A percentile compares a stretch with the other conserved stretches of the same genome.
These are phyloP conservation scores for Seriola dumerili DNA, from an alignment of 2,113 vertebrate species.

Conservation along the genomic window DNA sequence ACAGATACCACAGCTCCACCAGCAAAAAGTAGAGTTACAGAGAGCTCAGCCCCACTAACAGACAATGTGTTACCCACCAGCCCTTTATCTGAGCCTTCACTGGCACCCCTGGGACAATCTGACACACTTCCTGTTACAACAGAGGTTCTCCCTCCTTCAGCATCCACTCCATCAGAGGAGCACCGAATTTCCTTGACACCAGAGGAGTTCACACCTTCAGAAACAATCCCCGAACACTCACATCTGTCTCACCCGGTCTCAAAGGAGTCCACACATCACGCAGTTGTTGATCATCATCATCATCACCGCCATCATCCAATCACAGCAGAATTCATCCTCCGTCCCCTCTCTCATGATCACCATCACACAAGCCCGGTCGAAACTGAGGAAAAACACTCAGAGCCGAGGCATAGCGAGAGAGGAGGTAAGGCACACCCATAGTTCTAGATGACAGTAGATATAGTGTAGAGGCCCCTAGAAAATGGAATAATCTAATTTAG, in stretches of 20 bases:
- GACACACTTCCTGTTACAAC: slow-evolving; percentile 59
- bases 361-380: slow-evolving; percentile 16
- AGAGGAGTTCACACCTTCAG: slow-evolving; percentile 38
- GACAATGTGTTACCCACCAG: slow-evolving; percentile 41
- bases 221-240: slow-evolving; percentile 39
- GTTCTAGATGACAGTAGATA: slow-evolving; percentile 39
- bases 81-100: slow-evolving; percentile 40
- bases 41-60: slow-evolving; percentile 33
- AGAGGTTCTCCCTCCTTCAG: slow-evolving; percentile 51
- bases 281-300: slow-evolving; percentile 30
- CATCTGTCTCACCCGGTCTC: slow-evolving; percentile 39
- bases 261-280: slow-evolving; percentile 39
- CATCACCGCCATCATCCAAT: slow-evolving; percentile 32
- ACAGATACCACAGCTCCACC: slow-evolving; percentile 56
- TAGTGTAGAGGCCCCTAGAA: slow-evolving; percentile 36
- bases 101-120: slow-evolving; percentile 46
- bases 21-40: slow-evolving; percentile 37
- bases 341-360: slow-evolving; percentile 4
- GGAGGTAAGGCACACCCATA: slow-evolving; percentile 67
- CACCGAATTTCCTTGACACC: slow-evolving; percentile 29
- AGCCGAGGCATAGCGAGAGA: slow-evolving; percentile 38
- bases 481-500: slow-evolving; percentile 54
- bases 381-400: slow-evolving; percentile 41
- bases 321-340: slow-evolving; percentile 14
- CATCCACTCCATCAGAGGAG: slow-evolving; percentile 40